Percentiles rank a stretch among this genome's conserved stretches.
These are phyloP conservation scores for Helicoverpa zea DNA, from an alignment of 1,140 invertebrate species.

Conservation along the genomic window DNA sequence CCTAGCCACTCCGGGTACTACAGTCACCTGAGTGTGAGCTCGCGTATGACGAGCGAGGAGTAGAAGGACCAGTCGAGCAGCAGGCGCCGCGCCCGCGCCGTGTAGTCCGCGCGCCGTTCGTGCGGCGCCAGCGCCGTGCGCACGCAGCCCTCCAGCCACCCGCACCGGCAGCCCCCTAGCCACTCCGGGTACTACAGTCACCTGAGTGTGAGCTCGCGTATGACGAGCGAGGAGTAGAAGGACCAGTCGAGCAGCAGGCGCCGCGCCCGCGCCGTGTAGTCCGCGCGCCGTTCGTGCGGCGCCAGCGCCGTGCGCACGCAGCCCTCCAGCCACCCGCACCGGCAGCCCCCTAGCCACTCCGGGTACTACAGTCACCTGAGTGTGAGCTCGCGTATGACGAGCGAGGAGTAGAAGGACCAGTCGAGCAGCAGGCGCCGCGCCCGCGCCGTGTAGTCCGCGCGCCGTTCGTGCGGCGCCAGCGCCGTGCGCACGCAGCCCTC, in stretches of 20 bases:
- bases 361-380: conserved; percentile 62
- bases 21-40: conserved; percentile 77
- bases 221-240: conserved; percentile 94
- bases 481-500: conserved; percentile 96
- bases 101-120: conserved; percentile 94
- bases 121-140: conserved; percentile 95
- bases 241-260: conserved; percentile 99
- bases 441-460: conserved; percentile 95
- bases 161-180: too few relatives aligned
- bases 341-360: too few relatives aligned
- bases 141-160: conserved; percentile 98
- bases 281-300: conserved; percentile 94
- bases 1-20: not conserved
- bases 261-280: conserved; percentile 96
- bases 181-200: conserved; percentile 15
- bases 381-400: conserved; percentile 83
- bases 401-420: conserved; percentile 98
- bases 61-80: conserved; percentile 99
- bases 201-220: conserved; percentile 82
- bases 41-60: conserved; percentile 89
- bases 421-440: conserved; percentile 98
- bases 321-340: conserved; percentile 97
- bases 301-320: conserved; percentile 96
- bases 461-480: conserved; percentile 95
- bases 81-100: conserved; percentile 97